Conservation (phyloP, 2,113 vertebrate genomes). For the Verasper variegatus region DNA sequence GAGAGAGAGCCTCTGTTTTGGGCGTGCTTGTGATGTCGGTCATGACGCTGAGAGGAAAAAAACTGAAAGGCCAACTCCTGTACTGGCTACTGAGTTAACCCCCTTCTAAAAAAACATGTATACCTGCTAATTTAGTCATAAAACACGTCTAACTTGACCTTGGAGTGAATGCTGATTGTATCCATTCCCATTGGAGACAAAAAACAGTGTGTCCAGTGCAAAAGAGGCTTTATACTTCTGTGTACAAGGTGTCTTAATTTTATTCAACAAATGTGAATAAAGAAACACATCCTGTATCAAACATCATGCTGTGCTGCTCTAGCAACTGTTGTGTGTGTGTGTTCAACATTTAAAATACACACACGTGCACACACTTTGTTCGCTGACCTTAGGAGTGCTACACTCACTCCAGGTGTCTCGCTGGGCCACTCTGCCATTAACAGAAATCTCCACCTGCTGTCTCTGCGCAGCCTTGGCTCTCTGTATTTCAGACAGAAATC, state of each 20-base stretch:
- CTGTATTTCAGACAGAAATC: slow-evolving; percentile 66
- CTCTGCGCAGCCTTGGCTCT: slow-evolving; percentile 30
- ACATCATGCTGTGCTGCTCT: slow-evolving; percentile 16
- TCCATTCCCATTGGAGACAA: no score
- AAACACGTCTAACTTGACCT: no score
- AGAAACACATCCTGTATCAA: slow-evolving; percentile 12
- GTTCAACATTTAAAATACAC: slow-evolving; percentile 16
- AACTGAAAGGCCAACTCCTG: no score
- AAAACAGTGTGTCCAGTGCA: neutral
- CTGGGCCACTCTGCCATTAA: slow-evolving; percentile 50
- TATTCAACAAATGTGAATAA: neutral
- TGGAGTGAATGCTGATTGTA: no score
- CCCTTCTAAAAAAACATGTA: no score
- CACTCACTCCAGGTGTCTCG: slow-evolving; percentile 55
- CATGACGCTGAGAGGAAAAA: no score
- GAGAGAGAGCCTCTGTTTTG: no score
- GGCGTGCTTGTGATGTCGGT: no score
- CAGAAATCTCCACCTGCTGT: slow-evolving; percentile 66
- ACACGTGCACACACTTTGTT: slow-evolving; percentile 18
- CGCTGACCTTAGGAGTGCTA: slow-evolving; percentile 48
- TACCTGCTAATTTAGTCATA: no score
- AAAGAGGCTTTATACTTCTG: neutral
- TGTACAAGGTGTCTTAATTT: neutral
- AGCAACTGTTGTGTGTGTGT: slow-evolving; percentile 19
- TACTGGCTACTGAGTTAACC: no score